A percentile compares a stretch with the other conserved stretches of the same genome.
These are phyloP conservation scores for Mythimna ferrago DNA, from an alignment of 2,888 invertebrate species.

Conservation along the genomic window DNA sequence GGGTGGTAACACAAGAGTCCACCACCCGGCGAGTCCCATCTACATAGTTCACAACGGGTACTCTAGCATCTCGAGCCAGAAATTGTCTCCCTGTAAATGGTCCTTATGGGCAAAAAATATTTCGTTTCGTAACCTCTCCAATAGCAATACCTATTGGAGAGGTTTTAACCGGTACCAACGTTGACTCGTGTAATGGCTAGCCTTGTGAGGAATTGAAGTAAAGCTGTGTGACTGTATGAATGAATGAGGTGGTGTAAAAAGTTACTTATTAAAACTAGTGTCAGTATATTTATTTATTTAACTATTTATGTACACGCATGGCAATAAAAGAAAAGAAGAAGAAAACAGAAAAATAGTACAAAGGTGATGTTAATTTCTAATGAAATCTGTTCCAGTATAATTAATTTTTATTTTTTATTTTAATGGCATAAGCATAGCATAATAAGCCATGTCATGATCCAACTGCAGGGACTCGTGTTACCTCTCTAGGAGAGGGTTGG, in stretches of 20 bases:
- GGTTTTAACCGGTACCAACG: constrained; percentile 1
- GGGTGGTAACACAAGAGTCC: neutral
- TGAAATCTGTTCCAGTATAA: too few relatives aligned
- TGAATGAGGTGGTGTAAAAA: neutral
- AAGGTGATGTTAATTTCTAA: too few relatives aligned
- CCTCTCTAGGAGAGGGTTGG: too few relatives aligned
- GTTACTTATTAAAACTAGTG: neutral
- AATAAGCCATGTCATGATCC: too few relatives aligned
- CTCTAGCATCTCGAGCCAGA: neutral
- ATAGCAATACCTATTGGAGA: neutral
- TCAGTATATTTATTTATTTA: too few relatives aligned
- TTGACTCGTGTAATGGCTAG: neutral
- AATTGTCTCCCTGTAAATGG: neutral
- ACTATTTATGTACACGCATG: too few relatives aligned
- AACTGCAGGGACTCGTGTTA: too few relatives aligned
- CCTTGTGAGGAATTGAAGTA: too few relatives aligned
- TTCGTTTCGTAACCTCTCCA: neutral
- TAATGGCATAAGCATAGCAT: too few relatives aligned
- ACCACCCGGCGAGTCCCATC: neutral
- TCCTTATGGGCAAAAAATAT: neutral
- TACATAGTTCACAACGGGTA: neutral
- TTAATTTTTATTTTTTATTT: too few relatives aligned
- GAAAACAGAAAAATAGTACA: too few relatives aligned
- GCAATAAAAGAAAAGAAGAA: too few relatives aligned
- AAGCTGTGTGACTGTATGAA: neutral